Evolutionary conservation across 2,888 invertebrate genomes (phyloP).

Genomic region (Amblyjoppa fuscipennis): DNA sequence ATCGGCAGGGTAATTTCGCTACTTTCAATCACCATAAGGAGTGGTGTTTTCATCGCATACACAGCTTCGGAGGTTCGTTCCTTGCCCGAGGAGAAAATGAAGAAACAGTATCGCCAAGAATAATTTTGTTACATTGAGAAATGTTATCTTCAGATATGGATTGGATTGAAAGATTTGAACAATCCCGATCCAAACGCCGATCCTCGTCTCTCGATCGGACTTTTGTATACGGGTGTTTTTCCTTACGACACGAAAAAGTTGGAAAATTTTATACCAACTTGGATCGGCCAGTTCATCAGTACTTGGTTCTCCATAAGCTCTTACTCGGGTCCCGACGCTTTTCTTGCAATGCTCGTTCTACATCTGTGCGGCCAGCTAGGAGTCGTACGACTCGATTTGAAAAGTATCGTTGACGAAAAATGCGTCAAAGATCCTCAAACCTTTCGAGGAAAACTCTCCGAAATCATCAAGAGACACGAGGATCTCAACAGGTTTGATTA

Average conservation of each 20-base stretch:
- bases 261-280: constrained; percentile 74
- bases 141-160: constrained; percentile 12
- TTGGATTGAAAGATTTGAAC: neutral
- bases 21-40: constrained; percentile 61
- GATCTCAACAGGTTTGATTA: constrained; percentile 61
- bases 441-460: too few relatives aligned
- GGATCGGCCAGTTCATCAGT: constrained; percentile 74
- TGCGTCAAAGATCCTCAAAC: constrained; percentile 6
- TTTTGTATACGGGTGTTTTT: constrained; percentile 65
- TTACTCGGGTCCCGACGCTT: constrained; percentile 75
- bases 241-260: constrained; percentile 71
- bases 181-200: neutral
- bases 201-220: constrained; percentile 17
- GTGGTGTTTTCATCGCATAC: constrained; percentile 56
- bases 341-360: constrained; percentile 74
- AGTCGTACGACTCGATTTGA: constrained; percentile 53
- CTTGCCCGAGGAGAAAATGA: too few relatives aligned
- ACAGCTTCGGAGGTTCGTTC: constrained; percentile 18
- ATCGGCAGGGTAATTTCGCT: constrained; percentile 71
- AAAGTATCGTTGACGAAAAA: constrained; percentile 57
- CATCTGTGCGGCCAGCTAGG: constrained; percentile 78
- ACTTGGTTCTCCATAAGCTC: constrained; percentile 72
- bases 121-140: too few relatives aligned
- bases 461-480: constrained; percentile 59
- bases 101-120: too few relatives aligned